Base-by-base conservation (phyloP, 2,113 vertebrate species). In the Plotosus lineatus region DNA sequence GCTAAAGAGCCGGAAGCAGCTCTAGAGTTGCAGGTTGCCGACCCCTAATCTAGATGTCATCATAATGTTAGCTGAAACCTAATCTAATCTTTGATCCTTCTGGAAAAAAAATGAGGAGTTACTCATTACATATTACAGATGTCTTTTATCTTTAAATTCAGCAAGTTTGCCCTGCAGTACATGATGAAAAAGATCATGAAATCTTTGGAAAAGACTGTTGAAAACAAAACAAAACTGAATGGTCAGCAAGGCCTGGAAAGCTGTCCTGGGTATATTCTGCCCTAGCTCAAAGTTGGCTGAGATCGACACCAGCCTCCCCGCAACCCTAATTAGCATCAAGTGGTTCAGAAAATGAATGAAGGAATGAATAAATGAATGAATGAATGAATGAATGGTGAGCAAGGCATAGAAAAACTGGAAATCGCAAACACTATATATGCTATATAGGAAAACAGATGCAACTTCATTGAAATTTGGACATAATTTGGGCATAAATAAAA, bases 401-500 rank as follows among this genome's bases (percentile, higher is more conserved):
- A n/a, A 53, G 28, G 63, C 19, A 26, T 42, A 71, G 40, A 42
- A 28, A 60, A 66, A 36, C 23, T 42, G 60, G 61, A 72, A 65
- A 61, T 23, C 17, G 44, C 60, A 66, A 50, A 65, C 56, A 15
- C 36, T 38, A 66, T 23, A 23, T 23, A 23, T 23, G 11, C 9
- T 40, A 66, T 66, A 65, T 23, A 77, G 40, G 58, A 53, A 42
- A 53, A 46, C 55, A 77, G 68, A 74, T 14, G 3, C n/a, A 78
- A 75, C 63, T 42, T 12, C 1, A 14, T 5, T 42, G 5, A 68
- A 68, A 6, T 9, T 12, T 68, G 23, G 23, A 38, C 36, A 38
- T 65, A 36, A 36, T n/a, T n/a, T n/a, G n/a, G n/a, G n/a, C n/a
- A n/a, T 23, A 9, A 40, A 44, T 15, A 40, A 31, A 0, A 60